These are phyloP conservation scores for Enteromius argenteus DNA, from an alignment of 2,797 vertebrate species.

Conservation along the genomic window DNA sequence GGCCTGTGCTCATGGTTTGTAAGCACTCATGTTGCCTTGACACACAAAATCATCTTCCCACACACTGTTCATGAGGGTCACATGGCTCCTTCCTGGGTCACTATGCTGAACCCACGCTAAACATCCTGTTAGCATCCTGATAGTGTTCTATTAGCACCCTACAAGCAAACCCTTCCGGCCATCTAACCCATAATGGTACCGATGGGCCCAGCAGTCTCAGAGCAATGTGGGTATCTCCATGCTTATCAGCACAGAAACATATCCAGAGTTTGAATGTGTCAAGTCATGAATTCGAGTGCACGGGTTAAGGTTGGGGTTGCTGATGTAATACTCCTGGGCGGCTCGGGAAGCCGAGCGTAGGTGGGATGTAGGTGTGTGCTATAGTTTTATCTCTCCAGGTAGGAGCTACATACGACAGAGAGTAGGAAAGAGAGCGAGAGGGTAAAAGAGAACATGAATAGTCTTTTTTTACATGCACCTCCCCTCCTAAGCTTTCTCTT, in stretches of 20 bases:
- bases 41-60: slow-evolving; percentile 28
- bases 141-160: slow-evolving; percentile 46
- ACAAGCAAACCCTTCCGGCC: slow-evolving; percentile 37
- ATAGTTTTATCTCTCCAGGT: slow-evolving; percentile 49
- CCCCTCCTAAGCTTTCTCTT: slow-evolving; percentile 16
- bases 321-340: slow-evolving; percentile 54
- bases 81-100: slow-evolving; percentile 28
- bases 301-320: slow-evolving; percentile 25
- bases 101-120: slow-evolving; percentile 37
- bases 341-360: slow-evolving; percentile 30
- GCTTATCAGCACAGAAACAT: slow-evolving; percentile 9
- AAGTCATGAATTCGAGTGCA: slow-evolving; percentile 24
- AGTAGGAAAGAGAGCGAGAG: not conserved
- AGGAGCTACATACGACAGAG: not conserved
- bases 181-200: slow-evolving; percentile 29
- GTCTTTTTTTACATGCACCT: slow-evolving; percentile 10
- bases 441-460: slow-evolving; percentile 13
- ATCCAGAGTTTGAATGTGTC: slow-evolving; percentile 18
- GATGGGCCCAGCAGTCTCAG: slow-evolving; percentile 24
- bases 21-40: slow-evolving; percentile 10
- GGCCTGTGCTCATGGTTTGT: not conserved
- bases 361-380: slow-evolving; percentile 52
- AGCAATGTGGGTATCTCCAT: slow-evolving; percentile 41
- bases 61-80: slow-evolving; percentile 33
- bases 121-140: slow-evolving; percentile 36